Evolutionary conservation across 2,888 invertebrate species (phyloP), one percentile per base, ranked within the genome.

Genomic region (Hyposoter dolosus): DNA sequence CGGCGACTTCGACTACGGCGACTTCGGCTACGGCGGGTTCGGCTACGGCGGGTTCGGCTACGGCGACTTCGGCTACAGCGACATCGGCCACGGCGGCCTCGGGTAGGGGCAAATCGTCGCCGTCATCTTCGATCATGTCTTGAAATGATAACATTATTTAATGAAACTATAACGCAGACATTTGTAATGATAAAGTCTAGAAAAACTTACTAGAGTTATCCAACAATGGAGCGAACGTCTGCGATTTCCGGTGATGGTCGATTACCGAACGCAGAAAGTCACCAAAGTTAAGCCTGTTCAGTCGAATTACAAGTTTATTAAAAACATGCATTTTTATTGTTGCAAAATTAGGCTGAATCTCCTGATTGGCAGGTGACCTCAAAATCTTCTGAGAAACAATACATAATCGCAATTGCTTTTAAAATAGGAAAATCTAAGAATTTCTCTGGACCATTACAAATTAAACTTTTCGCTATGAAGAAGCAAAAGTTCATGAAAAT

Each of bases 261-360:
- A 65, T 32, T 3, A 65, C 35, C 15, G 32, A 32, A 17, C 35
- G 65, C 32, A 65, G 65, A 32, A 65, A 65, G 65, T 65, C 65
- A 28, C 17, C 28, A 15, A 65, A 65, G 28, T 28, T 17, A 6
- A 65, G 23, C 35, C 65, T 65, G 15, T 15, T 65, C 45, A 45
- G 45, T 45, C 45, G 45, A 45, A 45, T 45, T 65, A 65, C 17
- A 65, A 65, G 32, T 56, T 56, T 56, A 23, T 65, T 65, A 65
- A 17, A 65, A 65, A 65, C 28, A 65, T 32, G 15, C 32, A 28
- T 17, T 65, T 32, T 32, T 65, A 28, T 65, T 17, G 65, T 9
- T 23, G 32, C 12, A 17, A 32, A 65, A 65, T 65, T 60, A 60
- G 15, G 45, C 45, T 45, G 45, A 45, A 45, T 15, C n/a, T n/a